Evolutionary conservation across 2,888 invertebrate genomes (phyloP).

Genomic region (Thalpophila matura): DNA sequence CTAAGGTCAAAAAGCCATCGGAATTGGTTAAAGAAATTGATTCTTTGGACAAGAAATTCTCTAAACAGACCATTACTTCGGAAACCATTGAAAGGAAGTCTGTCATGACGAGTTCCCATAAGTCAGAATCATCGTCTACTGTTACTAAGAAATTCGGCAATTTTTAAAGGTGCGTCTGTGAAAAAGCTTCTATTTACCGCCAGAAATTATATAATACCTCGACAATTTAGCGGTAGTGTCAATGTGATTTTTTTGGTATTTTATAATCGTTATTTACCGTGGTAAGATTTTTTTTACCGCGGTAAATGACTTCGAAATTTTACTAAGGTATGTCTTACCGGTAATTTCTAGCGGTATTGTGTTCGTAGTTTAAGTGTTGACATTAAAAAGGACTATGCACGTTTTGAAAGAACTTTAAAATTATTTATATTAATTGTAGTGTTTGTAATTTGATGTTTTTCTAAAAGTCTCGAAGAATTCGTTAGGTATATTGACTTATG

Average conservation of each 20-base stretch:
- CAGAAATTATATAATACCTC: conserved; percentile 32
- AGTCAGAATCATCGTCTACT: conserved; percentile 90
- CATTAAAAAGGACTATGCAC: conserved; percentile 48
- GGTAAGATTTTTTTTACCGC: conserved; percentile 25
- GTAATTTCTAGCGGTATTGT: conserved; percentile 35
- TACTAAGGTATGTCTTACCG: neutral
- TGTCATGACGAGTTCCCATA: conserved; percentile 92
- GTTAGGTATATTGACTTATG: conserved; percentile 33
- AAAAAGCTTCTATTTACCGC: conserved; percentile 46
- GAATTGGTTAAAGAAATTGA: conserved; percentile 89
- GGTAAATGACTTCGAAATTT: conserved; percentile 2
- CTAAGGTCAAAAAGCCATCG: conserved; percentile 79
- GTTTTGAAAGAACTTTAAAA: conserved; percentile 52
- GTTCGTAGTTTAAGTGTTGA: conserved; percentile 47
- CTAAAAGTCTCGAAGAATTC: conserved; percentile 34
- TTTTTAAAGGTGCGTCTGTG: conserved; percentile 77
- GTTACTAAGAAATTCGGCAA: conserved; percentile 90
- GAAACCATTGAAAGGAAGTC: conserved; percentile 93
- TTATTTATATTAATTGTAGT: conserved; percentile 55
- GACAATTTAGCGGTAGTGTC: conserved; percentile 1
- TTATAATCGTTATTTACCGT: neutral
- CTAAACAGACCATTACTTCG: conserved; percentile 93
- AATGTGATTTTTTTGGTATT: neutral
- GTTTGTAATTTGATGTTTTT: conserved; percentile 54
- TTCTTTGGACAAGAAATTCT: conserved; percentile 92